Evolutionary conservation across 2,113 vertebrate species (phyloP).

Genomic region (Craseonycteris thonglongyai): DNA sequence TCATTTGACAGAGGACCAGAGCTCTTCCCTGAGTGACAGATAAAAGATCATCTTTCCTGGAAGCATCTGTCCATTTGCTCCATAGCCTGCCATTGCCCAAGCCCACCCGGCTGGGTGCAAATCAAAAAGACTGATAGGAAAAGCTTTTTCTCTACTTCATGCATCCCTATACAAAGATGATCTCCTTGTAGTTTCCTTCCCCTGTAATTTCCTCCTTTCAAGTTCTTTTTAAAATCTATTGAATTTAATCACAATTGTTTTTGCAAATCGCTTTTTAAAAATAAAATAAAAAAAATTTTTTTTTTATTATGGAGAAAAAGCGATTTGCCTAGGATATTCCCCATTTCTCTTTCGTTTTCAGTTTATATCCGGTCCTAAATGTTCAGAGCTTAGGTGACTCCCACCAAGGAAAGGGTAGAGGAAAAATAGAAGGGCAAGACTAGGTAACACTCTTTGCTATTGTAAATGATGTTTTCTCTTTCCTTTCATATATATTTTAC

Average conservation of each 20-base stretch:
- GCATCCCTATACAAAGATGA: background rate
- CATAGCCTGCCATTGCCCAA: conserved; percentile 24
- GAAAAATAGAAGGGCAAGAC: conserved; percentile 8
- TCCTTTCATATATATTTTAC: background rate
- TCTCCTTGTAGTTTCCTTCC: conserved; percentile 20
- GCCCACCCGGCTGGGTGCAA: conserved; percentile 16
- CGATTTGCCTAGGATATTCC: background rate
- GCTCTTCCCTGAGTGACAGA: conserved; percentile 15
- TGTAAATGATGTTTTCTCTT: background rate
- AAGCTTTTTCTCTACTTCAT: conserved; percentile 27
- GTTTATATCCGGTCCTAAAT: background rate
- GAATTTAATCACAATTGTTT: conserved; percentile 30
- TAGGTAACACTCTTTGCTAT: background rate
- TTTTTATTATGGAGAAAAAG: background rate
- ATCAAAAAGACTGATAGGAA: conserved; percentile 19
- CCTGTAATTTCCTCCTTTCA: conserved; percentile 15
- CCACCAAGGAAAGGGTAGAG: conserved; percentile 6
- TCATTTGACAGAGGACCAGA: background rate
- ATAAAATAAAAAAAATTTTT: background rate
- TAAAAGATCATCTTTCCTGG: conserved; percentile 58
- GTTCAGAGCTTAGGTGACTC: background rate
- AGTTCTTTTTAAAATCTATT: background rate
- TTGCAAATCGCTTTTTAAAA: background rate
- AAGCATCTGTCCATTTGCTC: conserved; percentile 59
- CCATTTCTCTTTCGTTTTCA: background rate